Evolutionary conservation across 2,888 invertebrate species (phyloP), one percentile per base, ranked within the genome.

Genomic region (Drosophila planitibia): DNA sequence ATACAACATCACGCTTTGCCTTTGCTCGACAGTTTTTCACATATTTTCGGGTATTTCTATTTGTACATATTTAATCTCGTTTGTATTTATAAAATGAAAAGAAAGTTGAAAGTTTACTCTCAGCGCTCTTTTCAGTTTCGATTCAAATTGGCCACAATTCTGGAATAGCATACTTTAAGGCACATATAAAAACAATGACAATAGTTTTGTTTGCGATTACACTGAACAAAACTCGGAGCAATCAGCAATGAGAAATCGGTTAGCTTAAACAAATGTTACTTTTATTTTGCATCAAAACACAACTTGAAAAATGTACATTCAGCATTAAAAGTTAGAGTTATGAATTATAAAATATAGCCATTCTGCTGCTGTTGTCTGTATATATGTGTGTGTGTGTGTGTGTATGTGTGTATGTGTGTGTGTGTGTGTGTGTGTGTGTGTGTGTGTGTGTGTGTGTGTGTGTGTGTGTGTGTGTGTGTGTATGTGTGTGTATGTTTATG

Each of bases 261-360:
- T 2, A 30, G 39, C 57, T 72, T 69, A 85, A 90, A 90, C 83
- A 85, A 88, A 81, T 85, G 65, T 73, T 76, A 64, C 16, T 75
- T 74, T 76, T 74, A 68, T 88, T 85, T 71, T 47, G 53, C 72
- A 76, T 82, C n/a, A 79, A 85, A 90, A 88, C 85, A 81, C 83
- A 85, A 88, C 85, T 79, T 82, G 67, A 62, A 74, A 82, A 79
- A 76, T 84, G 25, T 85, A 77, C 69, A 82, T 61, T 74, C 65
- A 67, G 72, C 70, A 67, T 76, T 62, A 61, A 65, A 53, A 71
- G 51, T 60, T 49, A 70, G 44, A 73, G 57, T 78, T 78, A 79
- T 55, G 65, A 81, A 80, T 78, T 78, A 74, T 54, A 64, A 65
- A 74, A 64, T 79, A 77, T 81, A 73, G 64, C 53, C 60, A 71